Base-by-base conservation (phyloP, 2,797 vertebrate species). In the Champsocephalus gunnari region DNA sequence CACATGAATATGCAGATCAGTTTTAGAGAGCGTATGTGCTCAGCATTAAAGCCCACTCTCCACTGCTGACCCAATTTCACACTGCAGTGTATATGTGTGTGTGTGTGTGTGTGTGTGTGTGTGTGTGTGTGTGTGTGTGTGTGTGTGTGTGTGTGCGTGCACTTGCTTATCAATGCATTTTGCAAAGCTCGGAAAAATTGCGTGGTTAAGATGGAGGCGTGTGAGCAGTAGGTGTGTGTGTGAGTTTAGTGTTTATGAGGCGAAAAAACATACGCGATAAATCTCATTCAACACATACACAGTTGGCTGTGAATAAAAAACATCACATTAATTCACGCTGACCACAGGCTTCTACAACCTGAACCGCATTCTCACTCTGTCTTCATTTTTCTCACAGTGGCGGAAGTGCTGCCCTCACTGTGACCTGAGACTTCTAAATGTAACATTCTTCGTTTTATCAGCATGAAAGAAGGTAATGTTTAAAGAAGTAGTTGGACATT, bases 1-100 rank as follows among this genome's bases (percentile, higher is more conserved):
- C 93, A 93, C 93, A 93, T 93, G 92, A 94, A 93, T 94, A 93
- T 93, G 93, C 88, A 94, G 92, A 93, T 94, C 87, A 86, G 89
- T 91, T 92, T 93, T 90, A 89, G 86, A 91, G 90, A 91, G 92
- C 88, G 88, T 93, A 92, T 93, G 92, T 92, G 92, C 89, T 91
- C 91, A 90, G 93, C 92, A 93, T 94, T 93, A 93, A 94, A 93
- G 89, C 92, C 92, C 87, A 93, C 93, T 93, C 91, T 92, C 90
- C 92, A 79, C 86, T 79, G 91, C 91, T 94, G 93, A 94, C 93
- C 93, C 88, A 94, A 93, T 94, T 94, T 94, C 88, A 91, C 91
- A 92, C 86, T 91, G 88, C 89, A 73, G 89, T 86, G 74, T 88
- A 13, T 88, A 66, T 74, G 4, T 24, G 24, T 28, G 49, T 71